These are phyloP conservation scores for Erythrocebus patas DNA, from an alignment of 2,113 vertebrate species.

Conservation along the genomic window DNA sequence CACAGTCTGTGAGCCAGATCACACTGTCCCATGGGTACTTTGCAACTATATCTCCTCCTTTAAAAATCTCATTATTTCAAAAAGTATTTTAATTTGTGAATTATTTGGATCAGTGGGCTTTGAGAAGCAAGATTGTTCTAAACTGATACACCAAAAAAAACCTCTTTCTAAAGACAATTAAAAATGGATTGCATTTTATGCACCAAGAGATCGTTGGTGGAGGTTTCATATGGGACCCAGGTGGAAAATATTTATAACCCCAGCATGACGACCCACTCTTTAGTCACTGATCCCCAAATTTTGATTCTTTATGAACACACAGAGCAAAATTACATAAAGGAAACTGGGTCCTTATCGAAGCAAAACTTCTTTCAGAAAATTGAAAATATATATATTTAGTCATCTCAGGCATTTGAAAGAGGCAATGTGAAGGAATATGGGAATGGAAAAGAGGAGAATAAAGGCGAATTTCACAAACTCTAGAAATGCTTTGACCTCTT, in stretches of 20 bases:
- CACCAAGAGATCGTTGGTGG: background rate
- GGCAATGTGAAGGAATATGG: background rate
- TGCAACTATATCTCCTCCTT: background rate
- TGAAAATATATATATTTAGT: too few relatives aligned
- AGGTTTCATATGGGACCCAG: background rate
- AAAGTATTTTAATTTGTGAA: slow-evolving; percentile 67
- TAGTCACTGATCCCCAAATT: too few relatives aligned
- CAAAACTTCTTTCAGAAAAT: background rate
- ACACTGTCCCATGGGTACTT: background rate
- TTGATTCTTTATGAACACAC: background rate
- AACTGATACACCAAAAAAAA: slow-evolving; percentile 59
- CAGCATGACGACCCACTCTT: accelerated
- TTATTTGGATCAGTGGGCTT: slow-evolving; percentile 66
- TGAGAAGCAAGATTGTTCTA: slow-evolving; percentile 67
- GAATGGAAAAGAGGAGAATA: accelerated
- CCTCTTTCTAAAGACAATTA: slow-evolving; percentile 72
- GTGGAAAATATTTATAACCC: background rate
- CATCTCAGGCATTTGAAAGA: background rate
- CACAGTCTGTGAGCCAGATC: background rate
- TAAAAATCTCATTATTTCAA: slow-evolving; percentile 62
- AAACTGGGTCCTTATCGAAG: too few relatives aligned
- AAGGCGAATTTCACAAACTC: background rate
- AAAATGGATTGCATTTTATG: slow-evolving; percentile 50
- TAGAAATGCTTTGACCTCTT: background rate
- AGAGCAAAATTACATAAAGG: background rate